Evolutionary conservation across 2,888 invertebrate species (phyloP).

Genomic region (Ectobius pallidus): DNA sequence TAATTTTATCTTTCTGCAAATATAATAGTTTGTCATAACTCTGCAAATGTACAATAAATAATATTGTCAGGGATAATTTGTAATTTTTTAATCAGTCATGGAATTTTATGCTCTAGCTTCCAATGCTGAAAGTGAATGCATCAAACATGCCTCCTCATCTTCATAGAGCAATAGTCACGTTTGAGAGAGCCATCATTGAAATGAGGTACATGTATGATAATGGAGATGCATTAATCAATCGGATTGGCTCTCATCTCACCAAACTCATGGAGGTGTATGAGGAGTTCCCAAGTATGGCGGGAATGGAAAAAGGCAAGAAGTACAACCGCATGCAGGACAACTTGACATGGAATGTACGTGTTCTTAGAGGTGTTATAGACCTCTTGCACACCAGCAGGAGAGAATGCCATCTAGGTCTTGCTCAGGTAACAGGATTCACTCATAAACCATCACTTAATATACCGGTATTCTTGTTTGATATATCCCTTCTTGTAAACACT

Average conservation of each 20-base stretch:
- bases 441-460: no score
- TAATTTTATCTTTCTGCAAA: not conserved
- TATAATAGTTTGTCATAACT: not conserved
- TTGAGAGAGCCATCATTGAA: slow-evolving; percentile 45
- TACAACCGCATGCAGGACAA: slow-evolving; percentile 56
- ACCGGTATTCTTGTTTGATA: no score
- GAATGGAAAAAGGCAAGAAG: slow-evolving; percentile 58
- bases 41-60: not conserved
- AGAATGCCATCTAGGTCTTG: slow-evolving; percentile 57
- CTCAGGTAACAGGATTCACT: slow-evolving; percentile 59
- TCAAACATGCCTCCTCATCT: slow-evolving; percentile 44
- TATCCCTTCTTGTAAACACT: no score
- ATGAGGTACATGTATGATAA: slow-evolving; percentile 45
- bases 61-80: no score
- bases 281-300: slow-evolving; percentile 55
- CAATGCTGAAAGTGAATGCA: slow-evolving; percentile 44
- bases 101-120: no score
- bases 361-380: slow-evolving; percentile 61
- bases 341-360: slow-evolving; percentile 61
- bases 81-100: no score
- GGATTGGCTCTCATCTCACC: slow-evolving; percentile 45
- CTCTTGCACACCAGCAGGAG: slow-evolving; percentile 57
- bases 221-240: slow-evolving; percentile 40
- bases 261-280: slow-evolving; percentile 44
- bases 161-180: slow-evolving; percentile 42